phyloP scores from a whole-genome alignment of 2,113 vertebrate species.

The Equus przewalskii region DNA sequence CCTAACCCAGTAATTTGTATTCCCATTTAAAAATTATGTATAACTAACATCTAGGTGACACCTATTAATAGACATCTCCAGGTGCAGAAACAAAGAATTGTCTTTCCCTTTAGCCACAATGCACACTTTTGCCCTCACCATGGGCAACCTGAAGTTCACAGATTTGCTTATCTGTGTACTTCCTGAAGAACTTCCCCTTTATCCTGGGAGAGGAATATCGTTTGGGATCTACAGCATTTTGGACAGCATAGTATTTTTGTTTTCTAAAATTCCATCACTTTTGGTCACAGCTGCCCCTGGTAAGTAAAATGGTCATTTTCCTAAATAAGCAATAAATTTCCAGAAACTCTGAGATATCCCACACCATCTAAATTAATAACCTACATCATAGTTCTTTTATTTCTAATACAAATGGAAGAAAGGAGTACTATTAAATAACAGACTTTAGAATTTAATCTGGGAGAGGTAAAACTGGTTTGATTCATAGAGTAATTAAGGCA shows the following conservation, averaged over 20 bases:
- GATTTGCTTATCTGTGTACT: background rate
- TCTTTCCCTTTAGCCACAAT: background rate
- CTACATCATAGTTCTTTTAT: background rate
- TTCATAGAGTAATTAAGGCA: background rate
- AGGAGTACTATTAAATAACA: background rate
- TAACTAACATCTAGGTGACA: slow-evolving; percentile 44
- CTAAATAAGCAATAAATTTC: background rate
- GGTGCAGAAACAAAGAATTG: slow-evolving; percentile 65
- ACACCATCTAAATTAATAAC: background rate
- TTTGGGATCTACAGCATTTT: background rate
- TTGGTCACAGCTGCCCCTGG: background rate
- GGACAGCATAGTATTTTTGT: background rate
- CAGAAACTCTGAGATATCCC: background rate
- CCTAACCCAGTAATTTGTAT: slow-evolving; percentile 71
- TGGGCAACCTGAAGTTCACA: background rate
- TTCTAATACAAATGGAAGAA: background rate
- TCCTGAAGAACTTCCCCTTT: background rate
- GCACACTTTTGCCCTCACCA: background rate
- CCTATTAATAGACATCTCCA: slow-evolving; percentile 62
- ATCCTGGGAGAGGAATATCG: background rate
- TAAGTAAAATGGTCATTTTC: background rate
- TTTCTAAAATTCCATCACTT: background rate
- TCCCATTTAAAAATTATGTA: slow-evolving; percentile 74
- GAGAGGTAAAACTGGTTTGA: background rate
- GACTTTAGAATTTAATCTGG: background rate